Base-by-base conservation (phyloP, 2,113 vertebrate genomes). In the Felis catus region DNA sequence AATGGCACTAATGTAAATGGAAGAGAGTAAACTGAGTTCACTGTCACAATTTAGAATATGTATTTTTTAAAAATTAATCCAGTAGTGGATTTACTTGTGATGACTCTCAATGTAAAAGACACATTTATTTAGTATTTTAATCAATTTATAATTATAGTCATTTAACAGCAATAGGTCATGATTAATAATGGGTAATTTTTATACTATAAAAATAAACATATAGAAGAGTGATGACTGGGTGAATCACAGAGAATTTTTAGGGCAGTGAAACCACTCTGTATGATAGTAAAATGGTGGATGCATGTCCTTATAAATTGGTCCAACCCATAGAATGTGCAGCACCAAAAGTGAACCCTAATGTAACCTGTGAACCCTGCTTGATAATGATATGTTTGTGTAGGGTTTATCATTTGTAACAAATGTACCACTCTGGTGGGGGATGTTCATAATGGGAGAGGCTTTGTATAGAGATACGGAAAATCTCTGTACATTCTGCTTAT, bases 71-170 rank as follows among this genome's bases (percentile, higher is more conserved):
- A 93, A 74, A 71, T 55, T 41, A 55, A 83, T 82, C 12, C 18
- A 68, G 84, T 58, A 61, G 41, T 81, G 21, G 58, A 45, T 78
- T 93, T 55, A 33, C 53, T 82, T 76, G 7, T 84, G 45, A 66
- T 48, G 65, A 53, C 15, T 92, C n/a, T 78, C 31, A 41, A 31
- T 71, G 19, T 92, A 65, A 63, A 65, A 80, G 48, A 70, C 29
- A 88, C 23, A 65, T 65, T 94, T 73, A 48, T 73, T 87, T 86
- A 95, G 74, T 14, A 53, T 87, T 92, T 87, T 41, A 79, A 63
- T 71, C 25, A 61, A 19, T 63, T 80, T 86, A 29, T 86, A 58
- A 33, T 70, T 58, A 58, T 19, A 16, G 5, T 7, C 48, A 70
- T 78, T 83, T 91, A 63, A n/a, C 80, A 63, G 79, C 11, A 65